These are phyloP conservation scores for Idaea dimidiata DNA, from an alignment of 2,888 invertebrate genomes.

Conservation along the genomic window DNA sequence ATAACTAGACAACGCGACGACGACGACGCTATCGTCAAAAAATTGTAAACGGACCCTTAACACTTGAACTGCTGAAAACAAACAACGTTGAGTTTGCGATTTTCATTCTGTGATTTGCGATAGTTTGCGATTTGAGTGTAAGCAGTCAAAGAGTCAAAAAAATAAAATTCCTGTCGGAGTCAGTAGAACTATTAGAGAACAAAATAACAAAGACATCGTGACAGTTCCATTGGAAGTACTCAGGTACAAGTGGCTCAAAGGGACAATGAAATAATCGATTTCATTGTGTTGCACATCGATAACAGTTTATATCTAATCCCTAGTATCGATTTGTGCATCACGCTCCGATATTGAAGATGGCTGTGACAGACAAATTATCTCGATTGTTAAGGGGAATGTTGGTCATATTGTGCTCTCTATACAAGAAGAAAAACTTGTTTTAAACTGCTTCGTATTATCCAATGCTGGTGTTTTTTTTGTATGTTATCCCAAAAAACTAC, in stretches of 20 bases:
- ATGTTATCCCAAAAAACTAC: too few relatives aligned
- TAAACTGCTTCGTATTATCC: too few relatives aligned
- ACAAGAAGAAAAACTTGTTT: too few relatives aligned
- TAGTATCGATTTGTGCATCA: constrained; percentile 62
- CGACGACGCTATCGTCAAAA: too few relatives aligned
- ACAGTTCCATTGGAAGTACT: constrained; percentile 26
- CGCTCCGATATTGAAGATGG: constrained; percentile 26
- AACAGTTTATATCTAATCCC: constrained; percentile 49
- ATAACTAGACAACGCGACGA: too few relatives aligned
- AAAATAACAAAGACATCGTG: constrained; percentile 26
- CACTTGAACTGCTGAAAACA: too few relatives aligned
- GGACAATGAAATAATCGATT: constrained; percentile 58
- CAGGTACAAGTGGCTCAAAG: constrained; percentile 37
- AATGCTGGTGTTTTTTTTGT: too few relatives aligned
- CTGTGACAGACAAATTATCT: constrained; percentile 57
- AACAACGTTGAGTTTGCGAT: too few relatives aligned
- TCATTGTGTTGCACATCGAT: constrained; percentile 50
- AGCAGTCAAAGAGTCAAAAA: neutral
- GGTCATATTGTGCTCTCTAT: too few relatives aligned
- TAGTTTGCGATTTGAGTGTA: too few relatives aligned
- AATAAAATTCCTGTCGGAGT: neutral
- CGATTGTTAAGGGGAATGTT: constrained; percentile 27
- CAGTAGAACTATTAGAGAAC: constrained; percentile 9
- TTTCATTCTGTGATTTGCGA: too few relatives aligned
- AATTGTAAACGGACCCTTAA: too few relatives aligned